phyloP scores from a whole-genome alignment of 1,140 invertebrate genomes.

The Rhopalosiphum maidis region DNA sequence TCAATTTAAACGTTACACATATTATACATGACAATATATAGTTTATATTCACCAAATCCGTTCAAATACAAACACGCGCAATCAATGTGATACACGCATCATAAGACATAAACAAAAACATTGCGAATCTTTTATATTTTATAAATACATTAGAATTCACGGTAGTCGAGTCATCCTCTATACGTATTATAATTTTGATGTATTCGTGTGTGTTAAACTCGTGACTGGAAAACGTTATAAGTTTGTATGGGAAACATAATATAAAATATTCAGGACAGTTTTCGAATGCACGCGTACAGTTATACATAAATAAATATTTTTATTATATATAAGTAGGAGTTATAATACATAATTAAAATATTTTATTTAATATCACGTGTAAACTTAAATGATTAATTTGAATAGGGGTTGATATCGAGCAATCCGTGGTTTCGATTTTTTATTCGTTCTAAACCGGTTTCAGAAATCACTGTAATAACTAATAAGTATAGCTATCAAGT shows the following conservation, averaged over 20 bases:
- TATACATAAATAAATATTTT: no score
- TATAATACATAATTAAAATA: not conserved
- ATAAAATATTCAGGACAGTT: not conserved
- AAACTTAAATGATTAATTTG: not conserved
- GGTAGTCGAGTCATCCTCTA: not conserved
- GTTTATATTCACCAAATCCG: not conserved
- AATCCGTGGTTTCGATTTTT: not conserved
- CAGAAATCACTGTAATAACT: not conserved
- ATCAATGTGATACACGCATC: not conserved
- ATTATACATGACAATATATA: not conserved
- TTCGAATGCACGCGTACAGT: not conserved
- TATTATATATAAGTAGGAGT: no score
- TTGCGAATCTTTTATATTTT: not conserved
- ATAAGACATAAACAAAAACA: not conserved
- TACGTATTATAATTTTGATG: not conserved
- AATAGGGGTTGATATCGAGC: not conserved
- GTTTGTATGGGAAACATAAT: not conserved
- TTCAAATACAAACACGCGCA: not conserved
- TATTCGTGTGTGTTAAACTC: not conserved
- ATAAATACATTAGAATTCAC: not conserved
- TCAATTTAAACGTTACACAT: not conserved
- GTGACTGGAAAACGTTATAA: not conserved
- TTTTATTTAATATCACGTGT: not conserved
- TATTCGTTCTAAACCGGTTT: not conserved
- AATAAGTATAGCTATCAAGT: not conserved